Percentiles rank a stretch among this genome's conserved stretches.
Conservation (phyloP, 2,113 vertebrate species). For the Gambusia holbrooki region DNA sequence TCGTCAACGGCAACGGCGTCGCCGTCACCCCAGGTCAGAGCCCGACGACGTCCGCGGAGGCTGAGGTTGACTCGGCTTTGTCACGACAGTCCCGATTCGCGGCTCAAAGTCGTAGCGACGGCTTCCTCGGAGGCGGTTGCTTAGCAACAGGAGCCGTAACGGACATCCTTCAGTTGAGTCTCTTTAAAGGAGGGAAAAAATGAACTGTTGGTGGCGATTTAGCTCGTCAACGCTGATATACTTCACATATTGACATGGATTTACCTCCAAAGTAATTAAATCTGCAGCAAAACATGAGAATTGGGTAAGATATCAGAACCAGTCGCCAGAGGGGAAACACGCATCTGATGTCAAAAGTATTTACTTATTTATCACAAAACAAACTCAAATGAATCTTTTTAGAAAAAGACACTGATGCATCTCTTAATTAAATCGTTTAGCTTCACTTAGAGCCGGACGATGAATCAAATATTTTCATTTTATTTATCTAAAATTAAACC, state of each 20-base stretch:
- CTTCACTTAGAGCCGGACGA: no score
- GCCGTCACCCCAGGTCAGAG: slow-evolving; percentile 90
- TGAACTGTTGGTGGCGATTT: background rate
- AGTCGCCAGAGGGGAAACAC: no score
- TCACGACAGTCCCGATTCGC: slow-evolving; percentile 22
- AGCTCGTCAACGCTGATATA: background rate
- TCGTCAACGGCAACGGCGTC: slow-evolving; percentile 91
- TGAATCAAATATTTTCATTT: no score
- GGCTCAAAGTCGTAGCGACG: slow-evolving; percentile 32
- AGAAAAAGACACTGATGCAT: background rate
- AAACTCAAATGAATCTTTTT: no score
- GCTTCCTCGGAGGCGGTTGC: slow-evolving; percentile 35
- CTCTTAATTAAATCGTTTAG: background rate
- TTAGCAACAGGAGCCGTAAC: slow-evolving; percentile 58
- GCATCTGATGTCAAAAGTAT: no score
- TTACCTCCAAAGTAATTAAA: background rate
- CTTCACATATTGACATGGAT: background rate
- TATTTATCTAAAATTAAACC: no score
- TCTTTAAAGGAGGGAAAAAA: slow-evolving; percentile 26
- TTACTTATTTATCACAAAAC: no score
- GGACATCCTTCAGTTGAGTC: slow-evolving; percentile 29
- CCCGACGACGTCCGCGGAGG: slow-evolving; percentile 23
- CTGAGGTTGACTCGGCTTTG: slow-evolving; percentile 9
- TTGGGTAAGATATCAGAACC: no score
- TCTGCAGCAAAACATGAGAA: background rate